phyloP scores from a whole-genome alignment of 2,113 vertebrate genomes.

The Sigmodon hispidus region DNA sequence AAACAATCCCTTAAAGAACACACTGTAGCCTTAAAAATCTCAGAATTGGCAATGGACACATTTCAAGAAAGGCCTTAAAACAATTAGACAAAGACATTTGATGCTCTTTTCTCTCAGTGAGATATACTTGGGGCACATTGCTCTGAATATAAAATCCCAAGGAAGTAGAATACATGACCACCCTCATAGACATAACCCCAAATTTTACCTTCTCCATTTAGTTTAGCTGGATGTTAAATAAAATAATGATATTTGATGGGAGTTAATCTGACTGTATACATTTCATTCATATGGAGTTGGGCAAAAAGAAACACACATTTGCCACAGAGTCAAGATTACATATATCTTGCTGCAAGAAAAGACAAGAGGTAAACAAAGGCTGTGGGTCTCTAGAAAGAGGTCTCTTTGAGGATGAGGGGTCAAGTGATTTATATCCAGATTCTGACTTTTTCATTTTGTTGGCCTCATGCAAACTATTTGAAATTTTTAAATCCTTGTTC shows the following conservation, averaged over 20 bases:
- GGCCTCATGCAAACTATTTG: neutral
- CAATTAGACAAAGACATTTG: neutral
- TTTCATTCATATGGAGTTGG: neutral
- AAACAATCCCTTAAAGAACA: slow-evolving; percentile 2
- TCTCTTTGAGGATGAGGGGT: neutral
- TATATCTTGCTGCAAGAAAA: neutral
- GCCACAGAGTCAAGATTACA: neutral
- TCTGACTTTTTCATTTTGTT: neutral
- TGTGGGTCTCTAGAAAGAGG: neutral
- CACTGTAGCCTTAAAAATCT: neutral
- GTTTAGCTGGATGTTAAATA: neutral
- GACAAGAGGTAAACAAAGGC: neutral
- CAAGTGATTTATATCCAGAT: neutral
- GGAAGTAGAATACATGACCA: neutral
- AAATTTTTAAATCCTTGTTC: neutral
- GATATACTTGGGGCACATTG: neutral
- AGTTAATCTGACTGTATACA: neutral
- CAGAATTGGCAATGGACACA: neutral
- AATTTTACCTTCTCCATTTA: neutral
- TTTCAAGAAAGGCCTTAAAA: slow-evolving; percentile 17
- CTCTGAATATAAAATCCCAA: slow-evolving; percentile 6
- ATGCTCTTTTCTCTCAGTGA: neutral
- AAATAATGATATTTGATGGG: neutral
- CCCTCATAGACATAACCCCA: neutral
- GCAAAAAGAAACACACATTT: neutral